Base-by-base conservation (phyloP, 2,888 invertebrate species). In the Chydorus sphaericus region DNA sequence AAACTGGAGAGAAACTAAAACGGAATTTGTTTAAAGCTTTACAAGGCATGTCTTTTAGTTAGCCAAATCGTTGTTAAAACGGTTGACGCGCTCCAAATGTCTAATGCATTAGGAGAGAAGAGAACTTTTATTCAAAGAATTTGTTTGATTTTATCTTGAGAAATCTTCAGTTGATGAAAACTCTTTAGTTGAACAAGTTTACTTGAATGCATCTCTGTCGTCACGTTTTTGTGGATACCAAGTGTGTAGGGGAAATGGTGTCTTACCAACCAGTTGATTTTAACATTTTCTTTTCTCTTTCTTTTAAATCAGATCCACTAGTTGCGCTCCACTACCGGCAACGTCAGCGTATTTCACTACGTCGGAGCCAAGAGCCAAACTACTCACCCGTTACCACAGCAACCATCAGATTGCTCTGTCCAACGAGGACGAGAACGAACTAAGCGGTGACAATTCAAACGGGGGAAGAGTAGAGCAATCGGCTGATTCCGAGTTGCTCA, bases 331-430 rank as follows among this genome's bases (percentile, higher is more conserved):
- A 20, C 57, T 63, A 55, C 77, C 79, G 26, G 73, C 78, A n/a
- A 76, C 74, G 54, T 79, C 80, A 33, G 73, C 77, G 1, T 80
- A 80, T 65, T 80, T 80, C 66, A 79, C 79, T 20, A 80, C 78
- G 39, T 79, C 80, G 18, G 81, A 81, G 67, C 75, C 78, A 55
- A 81, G 80, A 66, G 79, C 80, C 38, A 79, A 75, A 66, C 77
- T 78, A 69, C 71, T 78, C 62, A 77, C 77, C 55, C 73, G 77
- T 66, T 79, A 75, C 64, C 44, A 44, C 18, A 44, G 44, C 44
- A 44, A 44, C 44, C 44, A 44, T 28, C 23, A 28, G 11, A 11
- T 44, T 5, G n/a, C n/a, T n/a, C n/a, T n/a, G n/a, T n/a, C n/a
- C n/a, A n/a, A n/a, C n/a, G n/a, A n/a, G n/a, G n/a, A n/a, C n/a